Percentiles rank a stretch among this genome's conserved stretches.
Evolutionary conservation across 2,113 vertebrate species (phyloP).

Genomic region (Silurus asotus): DNA sequence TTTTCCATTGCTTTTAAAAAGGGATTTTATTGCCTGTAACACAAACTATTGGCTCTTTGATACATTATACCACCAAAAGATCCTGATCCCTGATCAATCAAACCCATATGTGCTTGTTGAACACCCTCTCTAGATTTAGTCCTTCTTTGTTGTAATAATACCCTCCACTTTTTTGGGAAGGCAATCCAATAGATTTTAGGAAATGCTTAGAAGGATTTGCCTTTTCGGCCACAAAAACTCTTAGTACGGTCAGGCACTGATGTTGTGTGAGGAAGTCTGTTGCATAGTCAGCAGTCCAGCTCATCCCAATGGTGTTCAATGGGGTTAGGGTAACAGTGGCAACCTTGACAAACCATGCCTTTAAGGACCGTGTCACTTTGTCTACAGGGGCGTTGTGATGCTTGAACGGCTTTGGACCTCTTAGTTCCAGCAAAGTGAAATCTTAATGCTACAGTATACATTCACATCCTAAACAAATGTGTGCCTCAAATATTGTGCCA

Average conservation of each 20-base stretch:
- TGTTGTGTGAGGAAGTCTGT: neutral
- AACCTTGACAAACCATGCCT: neutral
- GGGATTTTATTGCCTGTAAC: neutral
- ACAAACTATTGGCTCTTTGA: neutral
- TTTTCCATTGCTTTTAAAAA: neutral
- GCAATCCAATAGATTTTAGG: too few relatives aligned
- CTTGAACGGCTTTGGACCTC: neutral
- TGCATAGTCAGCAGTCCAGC: neutral
- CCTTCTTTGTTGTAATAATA: neutral
- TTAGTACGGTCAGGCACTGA: neutral
- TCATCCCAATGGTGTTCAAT: neutral
- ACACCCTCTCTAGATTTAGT: neutral
- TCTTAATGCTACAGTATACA: neutral
- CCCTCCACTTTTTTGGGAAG: neutral
- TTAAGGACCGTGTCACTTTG: neutral
- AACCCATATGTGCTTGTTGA: neutral
- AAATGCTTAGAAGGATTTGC: neutral
- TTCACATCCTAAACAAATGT: neutral
- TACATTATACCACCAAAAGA: neutral
- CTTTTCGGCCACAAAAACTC: neutral
- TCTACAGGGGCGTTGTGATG: neutral
- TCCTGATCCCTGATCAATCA: neutral
- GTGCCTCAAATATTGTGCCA: neutral
- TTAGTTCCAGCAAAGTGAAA: neutral
- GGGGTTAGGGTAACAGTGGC: neutral